Base-by-base conservation (phyloP, 2,113 vertebrate genomes). In the Lutjanus erythropterus region DNA sequence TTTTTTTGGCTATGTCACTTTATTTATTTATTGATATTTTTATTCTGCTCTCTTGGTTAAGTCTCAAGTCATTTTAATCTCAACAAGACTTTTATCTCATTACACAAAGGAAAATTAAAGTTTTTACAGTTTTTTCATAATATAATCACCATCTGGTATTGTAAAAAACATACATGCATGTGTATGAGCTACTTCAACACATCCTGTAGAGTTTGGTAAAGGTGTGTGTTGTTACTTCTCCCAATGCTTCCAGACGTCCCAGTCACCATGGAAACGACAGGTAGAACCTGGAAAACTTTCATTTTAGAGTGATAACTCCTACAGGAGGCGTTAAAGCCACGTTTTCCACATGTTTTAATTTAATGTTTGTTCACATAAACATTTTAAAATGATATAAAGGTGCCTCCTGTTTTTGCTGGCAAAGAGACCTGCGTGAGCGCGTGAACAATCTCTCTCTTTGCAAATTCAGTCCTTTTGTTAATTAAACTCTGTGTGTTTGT, bases 231-330 rank as follows among this genome's bases (percentile, higher is more conserved):
- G 67, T 79, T 65, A 61, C 75, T 73, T 70, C 27, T 61, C 60
- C 50, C 27, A 55, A 19, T 76, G 86, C 80, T 52, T 29, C 19
- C 83, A 83, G 86, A 76, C 1, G 39, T 33, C n/a, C 75, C 75
- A 3, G 33, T 39, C 59, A 23, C 3, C 62, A 14, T 6, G 50
- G 72, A 80, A 25, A 66, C 11, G 2, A 8, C 85, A 80, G 80
- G 82, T 83, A 80, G 68, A 75, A 3, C 14, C 59, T 16, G 23
- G 37, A 55, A 21, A 44, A 27, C 4, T 21, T 18, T 3, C 6
- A 14, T 42, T 29, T 59, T 64, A 33, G 23, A 39, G 21, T 5
- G 23, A 14, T 50, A 10, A 29, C 3, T 62, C 27, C 14, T 21
- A 16, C 19, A 35, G n/a, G 5, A 9, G 10, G 21, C 1, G 18